Percentiles rank a stretch among this genome's conserved stretches.
Conservation (phyloP, 1,140 invertebrate genomes). For the Tetramorium parvispinum region DNA sequence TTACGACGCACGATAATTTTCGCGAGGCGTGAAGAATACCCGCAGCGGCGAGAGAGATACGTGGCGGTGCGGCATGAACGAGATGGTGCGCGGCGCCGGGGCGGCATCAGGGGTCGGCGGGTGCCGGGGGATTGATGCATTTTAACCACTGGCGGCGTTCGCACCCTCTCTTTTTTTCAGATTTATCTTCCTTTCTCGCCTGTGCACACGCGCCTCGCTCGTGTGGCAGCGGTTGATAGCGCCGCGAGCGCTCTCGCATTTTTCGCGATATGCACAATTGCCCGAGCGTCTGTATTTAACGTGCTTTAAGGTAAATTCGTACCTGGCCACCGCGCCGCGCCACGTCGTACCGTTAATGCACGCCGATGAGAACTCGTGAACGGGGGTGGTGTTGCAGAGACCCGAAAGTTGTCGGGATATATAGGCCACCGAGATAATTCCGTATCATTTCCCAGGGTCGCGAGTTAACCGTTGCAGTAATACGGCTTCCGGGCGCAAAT, state of each 20-base stretch:
- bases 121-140: conserved; percentile 62
- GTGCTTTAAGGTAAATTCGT: conserved; percentile 42
- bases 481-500: conserved; percentile 8
- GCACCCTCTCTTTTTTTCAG: conserved; percentile 52
- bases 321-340: not conserved
- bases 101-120: not conserved
- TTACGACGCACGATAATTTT: conserved; percentile 70
- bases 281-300: conserved; percentile 65
- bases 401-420: conserved; percentile 40
- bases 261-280: conserved; percentile 66
- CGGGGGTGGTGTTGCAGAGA: conserved; percentile 7
- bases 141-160: conserved; percentile 57
- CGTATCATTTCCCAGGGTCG: conserved; percentile 40
- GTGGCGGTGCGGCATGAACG: not conserved
- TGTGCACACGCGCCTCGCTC: conserved; percentile 9
- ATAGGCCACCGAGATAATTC: conserved; percentile 50
- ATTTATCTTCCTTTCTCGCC: conserved; percentile 67
- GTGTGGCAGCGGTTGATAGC: conserved; percentile 66
- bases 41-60: not conserved
- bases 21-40: conserved; percentile 62
- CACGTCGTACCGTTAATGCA: not conserved
- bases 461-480: conserved; percentile 10
- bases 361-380: not conserved
- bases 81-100: not conserved
- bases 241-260: conserved; percentile 46